Conservation (phyloP, 2,797 vertebrate species). For the Lutjanus argentimaculatus region DNA sequence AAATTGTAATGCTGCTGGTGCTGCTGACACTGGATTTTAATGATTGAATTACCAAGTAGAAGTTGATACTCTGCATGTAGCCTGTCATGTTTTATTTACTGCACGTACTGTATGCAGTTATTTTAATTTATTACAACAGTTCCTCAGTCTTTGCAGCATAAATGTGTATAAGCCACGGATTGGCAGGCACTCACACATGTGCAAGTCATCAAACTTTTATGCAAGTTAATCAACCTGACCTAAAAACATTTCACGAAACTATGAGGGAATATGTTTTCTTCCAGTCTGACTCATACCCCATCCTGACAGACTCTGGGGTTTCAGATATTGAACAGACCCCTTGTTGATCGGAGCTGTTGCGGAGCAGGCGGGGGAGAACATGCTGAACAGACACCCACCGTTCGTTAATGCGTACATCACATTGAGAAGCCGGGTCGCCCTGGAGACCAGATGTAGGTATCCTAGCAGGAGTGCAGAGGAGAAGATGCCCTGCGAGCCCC, state of each 20-base stretch:
- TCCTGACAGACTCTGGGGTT: slow-evolving; percentile 46
- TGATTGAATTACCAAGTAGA: slow-evolving; percentile 3
- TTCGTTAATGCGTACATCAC: slow-evolving; percentile 62
- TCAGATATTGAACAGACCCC: slow-evolving; percentile 53
- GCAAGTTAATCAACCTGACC: slow-evolving; percentile 57
- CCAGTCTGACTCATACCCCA: slow-evolving; percentile 50
- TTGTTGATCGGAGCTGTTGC: slow-evolving; percentile 50
- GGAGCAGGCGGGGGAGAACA: slow-evolving; percentile 34
- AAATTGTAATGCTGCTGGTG: background rate
- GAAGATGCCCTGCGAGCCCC: slow-evolving; percentile 12
- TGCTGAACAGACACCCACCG: slow-evolving; percentile 53
- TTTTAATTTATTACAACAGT: background rate
- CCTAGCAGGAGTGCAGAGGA: slow-evolving; percentile 49
- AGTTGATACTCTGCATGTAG: slow-evolving; percentile 3
- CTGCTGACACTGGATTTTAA: background rate
- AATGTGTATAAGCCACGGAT: slow-evolving; percentile 1
- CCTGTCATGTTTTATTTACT: slow-evolving; percentile 19
- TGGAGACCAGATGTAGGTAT: slow-evolving; percentile 58
- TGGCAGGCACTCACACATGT: slow-evolving; percentile 11
- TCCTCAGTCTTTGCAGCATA: background rate
- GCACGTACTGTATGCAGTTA: background rate
- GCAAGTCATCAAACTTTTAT: slow-evolving; percentile 61
- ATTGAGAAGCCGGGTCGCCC: slow-evolving; percentile 61
- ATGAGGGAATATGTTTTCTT: slow-evolving; percentile 38
- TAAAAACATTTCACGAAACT: slow-evolving; percentile 53